These are phyloP conservation scores for Pseudomyrmex concolor DNA, from an alignment of 1,140 invertebrate genomes.

Conservation along the genomic window DNA sequence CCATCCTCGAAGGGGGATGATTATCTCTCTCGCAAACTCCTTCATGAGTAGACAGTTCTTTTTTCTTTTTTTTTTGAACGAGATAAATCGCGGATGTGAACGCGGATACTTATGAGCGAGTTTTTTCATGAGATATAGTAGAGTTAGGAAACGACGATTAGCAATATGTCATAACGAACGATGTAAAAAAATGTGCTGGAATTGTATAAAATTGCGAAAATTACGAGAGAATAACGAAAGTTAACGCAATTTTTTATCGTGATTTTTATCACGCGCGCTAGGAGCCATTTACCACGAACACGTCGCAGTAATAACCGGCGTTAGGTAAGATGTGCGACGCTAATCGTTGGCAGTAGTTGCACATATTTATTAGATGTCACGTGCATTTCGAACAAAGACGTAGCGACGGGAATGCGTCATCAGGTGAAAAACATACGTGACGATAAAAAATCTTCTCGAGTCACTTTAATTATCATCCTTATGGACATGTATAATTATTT, in stretches of 20 bases:
- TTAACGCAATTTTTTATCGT: neutral
- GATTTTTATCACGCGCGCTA: slow-evolving; percentile 7
- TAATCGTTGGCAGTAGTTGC: neutral
- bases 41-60: neutral
- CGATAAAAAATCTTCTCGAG: neutral
- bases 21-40: neutral
- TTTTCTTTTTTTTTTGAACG: neutral
- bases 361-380: slow-evolving; percentile 28
- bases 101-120: neutral
- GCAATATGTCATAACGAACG: neutral
- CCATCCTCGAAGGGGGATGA: neutral
- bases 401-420: slow-evolving; percentile 43
- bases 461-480: neutral
- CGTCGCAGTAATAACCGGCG: neutral
- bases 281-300: slow-evolving; percentile 1
- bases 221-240: neutral
- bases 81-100: neutral
- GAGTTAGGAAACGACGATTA: neutral
- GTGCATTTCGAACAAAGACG: neutral
- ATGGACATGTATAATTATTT: too few relatives aligned
- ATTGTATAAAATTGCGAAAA: slow-evolving; percentile 2
- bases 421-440: neutral
- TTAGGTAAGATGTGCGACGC: neutral
- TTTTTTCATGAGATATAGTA: neutral
- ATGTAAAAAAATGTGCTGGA: neutral